A percentile compares a stretch with the other conserved stretches of the same genome.
These are phyloP conservation scores for Salvelinus namaycush DNA, from an alignment of 2,113 vertebrate species.

Conservation along the genomic window DNA sequence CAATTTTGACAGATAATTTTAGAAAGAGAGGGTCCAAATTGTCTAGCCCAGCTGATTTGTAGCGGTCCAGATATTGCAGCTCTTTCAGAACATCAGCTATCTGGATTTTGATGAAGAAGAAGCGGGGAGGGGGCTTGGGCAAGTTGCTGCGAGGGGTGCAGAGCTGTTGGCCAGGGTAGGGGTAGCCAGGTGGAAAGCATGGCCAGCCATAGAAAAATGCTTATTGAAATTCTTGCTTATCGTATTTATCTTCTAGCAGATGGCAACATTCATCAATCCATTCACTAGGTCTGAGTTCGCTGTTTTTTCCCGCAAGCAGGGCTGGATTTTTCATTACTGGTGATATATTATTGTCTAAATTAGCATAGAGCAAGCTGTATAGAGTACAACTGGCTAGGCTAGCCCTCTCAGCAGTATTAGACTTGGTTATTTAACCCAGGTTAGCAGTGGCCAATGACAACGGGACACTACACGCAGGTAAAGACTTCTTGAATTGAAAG, in stretches of 20 bases:
- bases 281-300: slow-evolving; percentile 39
- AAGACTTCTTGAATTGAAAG: not conserved
- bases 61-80: too few relatives aligned
- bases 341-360: slow-evolving; percentile 45
- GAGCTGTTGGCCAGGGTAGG: too few relatives aligned
- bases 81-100: too few relatives aligned
- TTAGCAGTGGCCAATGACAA: slow-evolving; percentile 3
- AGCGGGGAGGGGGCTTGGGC: too few relatives aligned
- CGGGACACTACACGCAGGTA: not conserved
- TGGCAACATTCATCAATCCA: slow-evolving; percentile 7
- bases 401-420: slow-evolving; percentile 28
- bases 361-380: slow-evolving; percentile 34
- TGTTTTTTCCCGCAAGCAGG: slow-evolving; percentile 30
- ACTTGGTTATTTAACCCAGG: not conserved
- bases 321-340: slow-evolving; percentile 38
- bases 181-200: too few relatives aligned
- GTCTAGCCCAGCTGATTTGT: too few relatives aligned
- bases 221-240: too few relatives aligned
- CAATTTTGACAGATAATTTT: too few relatives aligned
- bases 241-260: not conserved
- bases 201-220: too few relatives aligned
- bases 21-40: too few relatives aligned
- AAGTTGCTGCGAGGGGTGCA: too few relatives aligned
- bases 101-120: too few relatives aligned
- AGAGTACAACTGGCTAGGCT: not conserved